Evolutionary conservation across 1,140 invertebrate genomes (phyloP).

Genomic region (Drosophila insularis): DNA sequence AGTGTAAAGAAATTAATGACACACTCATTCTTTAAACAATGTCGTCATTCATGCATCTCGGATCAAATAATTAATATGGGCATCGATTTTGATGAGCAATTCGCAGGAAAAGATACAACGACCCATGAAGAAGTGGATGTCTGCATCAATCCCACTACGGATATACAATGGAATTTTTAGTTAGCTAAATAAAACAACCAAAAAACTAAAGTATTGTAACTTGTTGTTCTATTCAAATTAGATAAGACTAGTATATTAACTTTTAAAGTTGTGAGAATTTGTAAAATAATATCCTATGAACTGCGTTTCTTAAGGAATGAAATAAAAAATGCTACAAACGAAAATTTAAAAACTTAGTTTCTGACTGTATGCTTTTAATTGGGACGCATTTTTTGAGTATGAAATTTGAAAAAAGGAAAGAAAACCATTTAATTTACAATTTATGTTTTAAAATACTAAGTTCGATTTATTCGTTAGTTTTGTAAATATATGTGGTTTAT

Average conservation of each 20-base stretch:
- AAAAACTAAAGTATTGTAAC: not conserved
- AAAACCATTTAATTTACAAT: too few relatives aligned
- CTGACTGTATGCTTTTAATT: too few relatives aligned
- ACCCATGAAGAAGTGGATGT: not conserved
- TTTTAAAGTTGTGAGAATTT: not conserved
- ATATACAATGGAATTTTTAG: slow-evolving; percentile 1
- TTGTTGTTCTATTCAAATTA: not conserved
- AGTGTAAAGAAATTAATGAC: slow-evolving; percentile 86
- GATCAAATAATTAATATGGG: slow-evolving; percentile 41
- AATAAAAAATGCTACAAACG: not conserved
- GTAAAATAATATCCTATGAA: not conserved
- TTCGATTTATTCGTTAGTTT: slow-evolving; percentile 73
- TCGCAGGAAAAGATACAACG: not conserved
- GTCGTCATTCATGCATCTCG: slow-evolving; percentile 60
- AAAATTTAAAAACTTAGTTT: not conserved
- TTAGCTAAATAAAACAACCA: not conserved
- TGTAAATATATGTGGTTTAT: slow-evolving; percentile 74
- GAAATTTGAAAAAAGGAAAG: too few relatives aligned
- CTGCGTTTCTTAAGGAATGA: not conserved
- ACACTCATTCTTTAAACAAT: slow-evolving; percentile 91
- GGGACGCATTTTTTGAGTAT: too few relatives aligned
- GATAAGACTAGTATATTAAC: not conserved
- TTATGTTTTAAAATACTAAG: slow-evolving; percentile 69
- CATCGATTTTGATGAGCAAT: slow-evolving; percentile 8
- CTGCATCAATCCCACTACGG: not conserved